Base-by-base conservation (phyloP, 2,797 vertebrate genomes). In the Myotis vivesi region DNA sequence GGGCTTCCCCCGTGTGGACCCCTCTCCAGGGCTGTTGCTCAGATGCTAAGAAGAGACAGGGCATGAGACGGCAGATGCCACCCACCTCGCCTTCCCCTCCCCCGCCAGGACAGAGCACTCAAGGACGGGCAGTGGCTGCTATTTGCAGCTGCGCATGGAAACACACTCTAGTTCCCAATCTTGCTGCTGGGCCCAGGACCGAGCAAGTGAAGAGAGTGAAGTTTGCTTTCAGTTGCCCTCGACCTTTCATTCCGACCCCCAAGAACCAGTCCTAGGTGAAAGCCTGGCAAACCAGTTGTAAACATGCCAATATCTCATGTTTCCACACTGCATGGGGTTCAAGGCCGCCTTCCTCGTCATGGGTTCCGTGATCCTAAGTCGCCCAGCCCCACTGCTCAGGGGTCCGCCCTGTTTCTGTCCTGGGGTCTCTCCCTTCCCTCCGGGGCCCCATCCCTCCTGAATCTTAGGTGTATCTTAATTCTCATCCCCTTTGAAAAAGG, bases 71-170 rank as follows among this genome's bases (percentile, higher is more conserved):
- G n/a, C 10, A 22, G 23, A 30, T 4, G 10, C 13, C n/a, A 11
- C 51, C 41, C 73, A 2, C 6, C 41, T 38, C 44, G 1, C 30
- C 88, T n/a, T 28, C 19, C 3, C 19, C 62, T 12, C 12, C 22
- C 0, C 46, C 2, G 1, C 46, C 8, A 2, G 0, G 59, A 16
- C n/a, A 5, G 19, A 20, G 46, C 19, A 0, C 7, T 1, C 0
- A 1, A 30, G 7, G 23, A 25, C 15, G 0, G 2, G 20, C 57
- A 2, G 28, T 3, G 2, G 1, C 55, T 7, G 0, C 36, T 22
- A 4, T 73, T 64, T 38, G 22, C 71, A 80, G 44, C 22, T 3
- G 23, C 2, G 19, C 8, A 16, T 5, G 6, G 25, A 20, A 17
- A 44, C 23, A 64, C 44, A 71, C 28, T 2, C 16, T 1, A 2